Evolutionary conservation across 2,888 invertebrate genomes (phyloP).

Genomic region (Amphipyra berbera): DNA sequence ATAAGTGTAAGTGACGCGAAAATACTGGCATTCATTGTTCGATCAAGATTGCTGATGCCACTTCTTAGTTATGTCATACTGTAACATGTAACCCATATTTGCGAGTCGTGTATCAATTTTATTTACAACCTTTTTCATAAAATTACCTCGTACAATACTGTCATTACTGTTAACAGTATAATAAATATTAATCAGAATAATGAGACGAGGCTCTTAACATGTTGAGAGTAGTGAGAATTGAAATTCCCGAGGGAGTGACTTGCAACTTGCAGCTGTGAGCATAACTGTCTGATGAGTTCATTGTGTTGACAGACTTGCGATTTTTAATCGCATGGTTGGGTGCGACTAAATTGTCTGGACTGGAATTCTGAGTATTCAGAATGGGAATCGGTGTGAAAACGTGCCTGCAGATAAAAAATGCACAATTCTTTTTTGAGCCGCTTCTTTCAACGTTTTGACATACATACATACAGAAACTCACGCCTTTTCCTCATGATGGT

Average conservation of each 20-base stretch:
- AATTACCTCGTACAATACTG: slow-evolving; percentile 24
- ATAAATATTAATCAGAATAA: slow-evolving; percentile 50
- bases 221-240: slow-evolving; percentile 29
- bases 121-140: slow-evolving; percentile 14
- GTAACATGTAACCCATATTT: too few relatives aligned
- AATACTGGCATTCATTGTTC: too few relatives aligned
- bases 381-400: too few relatives aligned
- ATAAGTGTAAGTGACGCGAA: too few relatives aligned
- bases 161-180: slow-evolving; percentile 29
- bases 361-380: background rate
- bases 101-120: background rate
- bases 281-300: slow-evolving; percentile 62
- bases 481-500: too few relatives aligned
- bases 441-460: too few relatives aligned
- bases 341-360: slow-evolving; percentile 10
- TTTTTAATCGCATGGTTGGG: slow-evolving; percentile 31
- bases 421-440: too few relatives aligned
- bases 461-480: too few relatives aligned
- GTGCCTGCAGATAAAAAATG: too few relatives aligned
- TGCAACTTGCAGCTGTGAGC: slow-evolving; percentile 63
- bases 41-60: too few relatives aligned
- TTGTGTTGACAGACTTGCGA: slow-evolving; percentile 49
- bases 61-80: too few relatives aligned
- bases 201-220: slow-evolving; percentile 11
- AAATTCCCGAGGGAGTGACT: slow-evolving; percentile 64